A percentile compares a stretch with the other conserved stretches of the same genome.
Evolutionary conservation across 2,888 invertebrate species (phyloP).

Genomic region (Parnassius smintheus): DNA sequence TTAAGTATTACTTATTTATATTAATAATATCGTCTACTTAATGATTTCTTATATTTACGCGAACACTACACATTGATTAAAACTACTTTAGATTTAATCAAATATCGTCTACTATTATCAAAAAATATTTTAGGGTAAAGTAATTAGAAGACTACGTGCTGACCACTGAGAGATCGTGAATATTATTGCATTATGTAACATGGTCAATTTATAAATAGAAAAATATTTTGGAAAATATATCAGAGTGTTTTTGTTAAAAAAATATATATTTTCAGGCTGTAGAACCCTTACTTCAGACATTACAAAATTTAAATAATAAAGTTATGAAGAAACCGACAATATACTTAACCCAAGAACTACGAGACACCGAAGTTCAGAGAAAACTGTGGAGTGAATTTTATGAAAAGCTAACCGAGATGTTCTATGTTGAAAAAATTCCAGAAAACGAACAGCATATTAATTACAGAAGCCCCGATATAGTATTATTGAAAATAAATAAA

Average conservation of each 20-base stretch:
- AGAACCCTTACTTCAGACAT: slow-evolving; percentile 81
- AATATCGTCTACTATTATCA: too few species aligned
- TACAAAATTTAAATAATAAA: slow-evolving; percentile 66
- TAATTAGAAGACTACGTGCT: too few species aligned
- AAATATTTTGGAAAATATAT: too few species aligned
- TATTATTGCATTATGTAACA: too few species aligned
- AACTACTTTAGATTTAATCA: too few species aligned
- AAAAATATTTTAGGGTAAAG: too few species aligned
- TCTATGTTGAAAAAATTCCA: slow-evolving; percentile 74
- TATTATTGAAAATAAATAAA: slow-evolving; percentile 72
- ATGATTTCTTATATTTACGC: too few species aligned
- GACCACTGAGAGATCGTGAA: too few species aligned
- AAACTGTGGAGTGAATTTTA: slow-evolving; percentile 62
- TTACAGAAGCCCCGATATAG: slow-evolving; percentile 83
- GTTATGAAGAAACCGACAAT: slow-evolving; percentile 75
- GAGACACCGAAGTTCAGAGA: slow-evolving; percentile 81
- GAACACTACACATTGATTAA: too few species aligned
- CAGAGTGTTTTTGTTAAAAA: neutral
- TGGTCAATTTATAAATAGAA: too few species aligned
- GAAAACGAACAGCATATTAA: slow-evolving; percentile 81
- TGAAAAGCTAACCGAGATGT: slow-evolving; percentile 54
- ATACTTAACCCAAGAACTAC: slow-evolving; percentile 85
- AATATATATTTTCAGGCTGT: slow-evolving; percentile 73
- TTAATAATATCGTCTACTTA: too few species aligned
- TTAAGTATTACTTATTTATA: too few species aligned